phyloP scores from a whole-genome alignment of 1,140 invertebrate species.

The Gonioctena quinquepunctata region DNA sequence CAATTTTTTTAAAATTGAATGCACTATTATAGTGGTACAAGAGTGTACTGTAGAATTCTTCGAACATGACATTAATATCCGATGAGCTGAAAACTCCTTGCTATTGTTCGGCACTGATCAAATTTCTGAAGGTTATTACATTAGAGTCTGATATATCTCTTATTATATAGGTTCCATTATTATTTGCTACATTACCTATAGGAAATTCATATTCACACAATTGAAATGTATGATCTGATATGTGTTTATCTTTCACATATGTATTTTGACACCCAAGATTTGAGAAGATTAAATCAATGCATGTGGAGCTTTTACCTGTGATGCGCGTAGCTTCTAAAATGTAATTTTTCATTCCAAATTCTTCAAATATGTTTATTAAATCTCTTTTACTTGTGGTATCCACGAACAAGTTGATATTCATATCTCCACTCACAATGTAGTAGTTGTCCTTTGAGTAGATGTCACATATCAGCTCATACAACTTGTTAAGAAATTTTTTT shows the following conservation, averaged over 20 bases:
- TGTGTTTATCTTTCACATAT: background rate
- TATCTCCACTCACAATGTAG: background rate
- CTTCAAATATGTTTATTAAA: background rate
- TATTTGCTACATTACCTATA: background rate
- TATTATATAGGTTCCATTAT: background rate
- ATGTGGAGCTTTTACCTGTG: background rate
- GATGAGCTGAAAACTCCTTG: background rate
- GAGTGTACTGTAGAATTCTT: too few species aligned
- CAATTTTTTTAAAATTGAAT: too few species aligned
- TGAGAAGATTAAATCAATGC: background rate
- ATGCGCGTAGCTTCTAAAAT: background rate
- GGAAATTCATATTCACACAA: background rate
- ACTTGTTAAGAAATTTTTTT: background rate
- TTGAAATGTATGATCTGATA: background rate
- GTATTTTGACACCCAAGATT: background rate
- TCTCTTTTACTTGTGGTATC: background rate
- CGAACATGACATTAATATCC: background rate
- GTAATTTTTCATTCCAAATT: background rate
- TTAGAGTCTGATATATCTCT: background rate
- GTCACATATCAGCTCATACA: background rate
- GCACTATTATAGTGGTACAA: too few species aligned
- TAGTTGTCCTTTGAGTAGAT: background rate
- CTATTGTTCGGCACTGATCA: background rate
- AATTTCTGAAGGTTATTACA: background rate
- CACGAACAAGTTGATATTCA: background rate